Conservation (phyloP, 2,797 vertebrate species). For the Neosalanx taihuensis region DNA sequence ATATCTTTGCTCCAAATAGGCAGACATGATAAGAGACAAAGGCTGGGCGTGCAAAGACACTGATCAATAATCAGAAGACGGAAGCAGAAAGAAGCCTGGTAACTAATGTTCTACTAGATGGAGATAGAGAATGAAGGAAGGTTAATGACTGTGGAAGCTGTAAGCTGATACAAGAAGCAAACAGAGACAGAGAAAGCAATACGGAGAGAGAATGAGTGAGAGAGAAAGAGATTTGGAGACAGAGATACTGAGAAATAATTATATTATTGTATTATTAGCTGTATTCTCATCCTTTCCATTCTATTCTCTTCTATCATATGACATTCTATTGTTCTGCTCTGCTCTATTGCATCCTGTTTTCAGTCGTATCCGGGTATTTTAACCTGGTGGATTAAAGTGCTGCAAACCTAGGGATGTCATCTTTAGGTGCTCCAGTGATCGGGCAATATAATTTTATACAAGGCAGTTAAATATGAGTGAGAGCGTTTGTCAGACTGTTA, state of each 20-base stretch:
- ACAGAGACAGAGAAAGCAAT: background rate
- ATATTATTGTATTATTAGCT: no score
- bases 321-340: background rate
- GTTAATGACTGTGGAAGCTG: background rate
- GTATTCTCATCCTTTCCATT: no score
- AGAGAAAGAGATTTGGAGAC: background rate
- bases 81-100: background rate
- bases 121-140: background rate
- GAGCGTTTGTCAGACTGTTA: slow-evolving; percentile 48
- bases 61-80: background rate
- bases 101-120: background rate
- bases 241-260: no score
- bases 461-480: slow-evolving; percentile 49
- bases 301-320: no score
- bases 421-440: slow-evolving; percentile 36
- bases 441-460: slow-evolving; percentile 49
- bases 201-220: background rate
- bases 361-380: background rate
- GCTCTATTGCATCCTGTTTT: background rate
- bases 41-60: background rate
- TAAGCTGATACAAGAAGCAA: background rate
- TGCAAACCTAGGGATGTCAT: slow-evolving; percentile 17
- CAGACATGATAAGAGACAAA: background rate
- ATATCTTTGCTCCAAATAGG: background rate
- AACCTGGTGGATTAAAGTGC: background rate